Evolutionary conservation across 2,797 vertebrate species (phyloP), one percentile per base, ranked within the genome.

Genomic region (Sebastes ruberrimus): DNA sequence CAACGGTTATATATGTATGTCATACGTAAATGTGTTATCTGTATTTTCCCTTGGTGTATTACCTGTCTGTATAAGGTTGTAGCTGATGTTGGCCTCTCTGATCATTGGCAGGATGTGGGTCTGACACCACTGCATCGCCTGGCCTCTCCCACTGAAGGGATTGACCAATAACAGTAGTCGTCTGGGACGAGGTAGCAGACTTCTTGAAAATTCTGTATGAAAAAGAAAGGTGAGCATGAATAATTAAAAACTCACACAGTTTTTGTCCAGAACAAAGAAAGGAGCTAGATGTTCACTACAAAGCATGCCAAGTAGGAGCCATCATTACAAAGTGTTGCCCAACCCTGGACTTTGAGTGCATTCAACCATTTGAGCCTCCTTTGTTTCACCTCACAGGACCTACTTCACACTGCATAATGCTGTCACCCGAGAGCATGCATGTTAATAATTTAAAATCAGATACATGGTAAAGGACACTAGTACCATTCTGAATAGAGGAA

Each of bases 41-140:
- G n/a, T 7, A 4, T 77, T 46, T 23, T 25, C 30, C 23, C 23
- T 22, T 46, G 6, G 13, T 27, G 25, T 56, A 30, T 81, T 90
- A 98, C 98, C 97, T 86, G 98, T 99, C 92, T 97, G 97, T 86
- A 99, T 97, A 82, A 98, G 96, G 95, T 98, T 98, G 92, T 97
- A 98, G 93, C 96, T 97, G 89, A 99, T 96, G 82, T 97, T 97
- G 2, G 98, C 97, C 88, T 99, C 97, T 2, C 96, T 92, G 78
- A 98, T 96, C 96, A 98, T 97, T 52, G 97, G 98, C 77, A 98
- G 93, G 86, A 99, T 97, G 68, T 97, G 95, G 62, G 93, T 96
- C 88, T 97, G 97, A 92, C 97, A 98, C 96, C 96, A 97, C 68
- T 97, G 96, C 95, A 98, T 96, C 6, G 97, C 97, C 63, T 96